These are phyloP conservation scores for Orthonyx spaldingii DNA, from an alignment of 2,113 vertebrate species.

Conservation along the genomic window DNA sequence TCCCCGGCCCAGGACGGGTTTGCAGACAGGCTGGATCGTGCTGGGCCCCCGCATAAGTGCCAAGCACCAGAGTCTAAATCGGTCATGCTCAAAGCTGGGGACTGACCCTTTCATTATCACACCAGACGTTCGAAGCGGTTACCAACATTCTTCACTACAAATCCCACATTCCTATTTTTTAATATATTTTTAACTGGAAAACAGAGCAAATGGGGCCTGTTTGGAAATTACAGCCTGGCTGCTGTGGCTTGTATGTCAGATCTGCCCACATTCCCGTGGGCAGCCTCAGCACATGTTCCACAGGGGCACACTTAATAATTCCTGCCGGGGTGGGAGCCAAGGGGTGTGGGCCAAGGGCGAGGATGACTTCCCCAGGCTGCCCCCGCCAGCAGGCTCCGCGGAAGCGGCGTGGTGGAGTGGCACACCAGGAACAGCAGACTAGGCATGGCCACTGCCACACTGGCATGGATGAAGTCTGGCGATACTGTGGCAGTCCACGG, in stretches of 20 bases:
- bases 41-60: background rate
- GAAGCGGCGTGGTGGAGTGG: background rate
- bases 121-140: slow-evolving; percentile 61
- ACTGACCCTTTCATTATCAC: slow-evolving; percentile 71
- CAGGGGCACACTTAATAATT: slow-evolving; percentile 68
- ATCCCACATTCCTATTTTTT: slow-evolving; percentile 68
- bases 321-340: slow-evolving; percentile 35
- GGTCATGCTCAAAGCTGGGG: slow-evolving; percentile 53
- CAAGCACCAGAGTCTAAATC: slow-evolving; percentile 62
- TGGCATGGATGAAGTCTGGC: background rate
- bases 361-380: background rate
- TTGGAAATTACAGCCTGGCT: slow-evolving; percentile 71
- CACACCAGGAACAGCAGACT: background rate
- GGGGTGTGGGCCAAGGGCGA: background rate
- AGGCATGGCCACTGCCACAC: accelerated
- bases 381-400: accelerated
- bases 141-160: slow-evolving; percentile 59
- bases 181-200: slow-evolving; percentile 74
- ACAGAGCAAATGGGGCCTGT: slow-evolving; percentile 41
- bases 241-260: slow-evolving; percentile 68
- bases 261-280: slow-evolving; percentile 72
- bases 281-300: slow-evolving; percentile 68
- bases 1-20: background rate
- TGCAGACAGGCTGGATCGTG: background rate
- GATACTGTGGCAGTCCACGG: accelerated